phyloP scores from a whole-genome alignment of 2,797 vertebrate species.

The Sebastes cheni region DNA sequence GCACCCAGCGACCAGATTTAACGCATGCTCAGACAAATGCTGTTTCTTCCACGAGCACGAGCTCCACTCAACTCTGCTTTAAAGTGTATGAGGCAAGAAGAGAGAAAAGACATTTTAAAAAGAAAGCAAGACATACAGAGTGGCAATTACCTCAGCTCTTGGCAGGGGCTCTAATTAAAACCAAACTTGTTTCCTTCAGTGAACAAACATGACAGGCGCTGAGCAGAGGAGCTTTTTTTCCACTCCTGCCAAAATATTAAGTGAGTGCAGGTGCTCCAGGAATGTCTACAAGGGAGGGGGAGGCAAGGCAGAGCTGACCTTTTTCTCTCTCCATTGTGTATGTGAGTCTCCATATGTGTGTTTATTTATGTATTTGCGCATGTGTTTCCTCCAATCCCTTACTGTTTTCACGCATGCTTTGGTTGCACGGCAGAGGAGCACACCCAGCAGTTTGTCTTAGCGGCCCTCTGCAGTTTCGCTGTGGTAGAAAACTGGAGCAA shows the following conservation, averaged over 20 bases:
- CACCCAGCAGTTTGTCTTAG: conserved; percentile 53
- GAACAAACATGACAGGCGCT: conserved; percentile 85
- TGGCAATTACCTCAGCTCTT: conserved; percentile 83
- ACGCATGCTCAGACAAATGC: not conserved
- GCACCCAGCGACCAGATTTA: conserved; percentile 21
- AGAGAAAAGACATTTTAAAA: conserved; percentile 36
- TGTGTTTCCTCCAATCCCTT: conserved; percentile 57
- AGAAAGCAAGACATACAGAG: conserved; percentile 62
- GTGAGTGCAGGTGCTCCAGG: conserved; percentile 89
- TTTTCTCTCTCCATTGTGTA: conserved; percentile 61
- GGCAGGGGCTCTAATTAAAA: conserved; percentile 88
- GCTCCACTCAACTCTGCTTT: conserved; percentile 16
- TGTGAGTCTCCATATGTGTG: conserved; percentile 54
- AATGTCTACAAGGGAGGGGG: conserved; percentile 81
- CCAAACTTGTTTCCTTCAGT: conserved; percentile 86
- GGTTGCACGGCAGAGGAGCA: conserved; percentile 50
- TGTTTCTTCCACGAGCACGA: not conserved
- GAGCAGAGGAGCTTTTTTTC: conserved; percentile 77
- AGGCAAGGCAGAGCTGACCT: conserved; percentile 66
- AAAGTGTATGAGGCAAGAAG: conserved; percentile 50
- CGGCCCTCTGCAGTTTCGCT: conserved; percentile 27
- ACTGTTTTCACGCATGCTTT: conserved; percentile 59
- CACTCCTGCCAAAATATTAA: conserved; percentile 84
- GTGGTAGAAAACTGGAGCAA: conserved; percentile 52
- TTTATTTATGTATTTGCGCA: conserved; percentile 67